phyloP scores from a whole-genome alignment of 2,888 invertebrate species.

The Patella depressa region DNA sequence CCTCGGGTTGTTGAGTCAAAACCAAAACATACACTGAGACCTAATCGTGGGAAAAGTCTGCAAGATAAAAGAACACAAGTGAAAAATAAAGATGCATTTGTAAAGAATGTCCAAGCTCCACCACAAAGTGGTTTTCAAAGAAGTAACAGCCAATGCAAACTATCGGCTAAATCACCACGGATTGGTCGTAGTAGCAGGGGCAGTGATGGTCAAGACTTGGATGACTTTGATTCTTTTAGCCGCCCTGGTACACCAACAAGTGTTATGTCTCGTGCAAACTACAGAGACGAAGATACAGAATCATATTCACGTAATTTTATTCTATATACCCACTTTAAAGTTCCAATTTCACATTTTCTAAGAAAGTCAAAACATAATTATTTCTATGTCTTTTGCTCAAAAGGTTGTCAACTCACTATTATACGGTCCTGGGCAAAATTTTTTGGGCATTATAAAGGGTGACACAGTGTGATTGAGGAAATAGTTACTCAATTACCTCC shows the following conservation, averaged over 20 bases:
- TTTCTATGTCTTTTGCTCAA: no score
- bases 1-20: conserved; percentile 20
- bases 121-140: conserved; percentile 32
- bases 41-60: conserved; percentile 29
- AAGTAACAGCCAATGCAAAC: conserved; percentile 30
- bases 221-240: conserved; percentile 31
- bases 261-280: conserved; percentile 27
- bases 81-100: conserved; percentile 11
- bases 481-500: no score
- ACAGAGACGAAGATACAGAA: conserved; percentile 32
- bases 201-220: conserved; percentile 36
- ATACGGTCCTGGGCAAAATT: no score
- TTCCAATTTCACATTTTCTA: no score
- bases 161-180: conserved; percentile 32
- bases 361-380: no score
- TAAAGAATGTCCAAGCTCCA: conserved; percentile 3
- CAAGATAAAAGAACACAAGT: conserved; percentile 6
- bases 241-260: conserved; percentile 29
- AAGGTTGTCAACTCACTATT: no score
- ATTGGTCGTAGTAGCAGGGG: conserved; percentile 32
- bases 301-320: no score
- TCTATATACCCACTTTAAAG: no score
- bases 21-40: conserved; percentile 37
- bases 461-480: no score
- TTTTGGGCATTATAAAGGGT: no score